Evolutionary conservation across 1,140 invertebrate genomes (phyloP).

Genomic region (Scaptomyza pallida): DNA sequence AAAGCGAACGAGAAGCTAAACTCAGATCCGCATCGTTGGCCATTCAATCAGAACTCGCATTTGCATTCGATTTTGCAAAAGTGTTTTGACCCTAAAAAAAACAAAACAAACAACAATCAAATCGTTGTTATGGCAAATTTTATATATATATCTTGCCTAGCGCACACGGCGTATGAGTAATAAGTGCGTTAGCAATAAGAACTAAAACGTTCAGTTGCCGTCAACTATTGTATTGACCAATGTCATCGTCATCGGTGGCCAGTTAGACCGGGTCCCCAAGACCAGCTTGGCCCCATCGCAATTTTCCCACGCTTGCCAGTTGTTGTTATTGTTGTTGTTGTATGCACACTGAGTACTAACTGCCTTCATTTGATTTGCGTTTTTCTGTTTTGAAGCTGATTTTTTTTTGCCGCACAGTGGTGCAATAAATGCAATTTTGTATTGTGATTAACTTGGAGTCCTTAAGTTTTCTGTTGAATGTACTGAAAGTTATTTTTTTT

Average conservation of each 20-base stretch:
- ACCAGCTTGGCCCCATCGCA: constrained; percentile 24
- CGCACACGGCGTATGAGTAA: constrained; percentile 68
- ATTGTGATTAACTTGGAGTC: too few species aligned
- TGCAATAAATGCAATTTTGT: constrained; percentile 24
- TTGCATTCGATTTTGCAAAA: constrained; percentile 48
- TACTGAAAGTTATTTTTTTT: too few species aligned
- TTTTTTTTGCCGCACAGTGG: constrained; percentile 52
- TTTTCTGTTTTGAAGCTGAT: constrained; percentile 40
- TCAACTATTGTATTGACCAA: constrained; percentile 5
- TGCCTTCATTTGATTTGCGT: constrained; percentile 55
- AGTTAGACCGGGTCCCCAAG: constrained; percentile 14
- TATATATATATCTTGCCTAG: constrained; percentile 14
- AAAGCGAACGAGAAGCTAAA: constrained; percentile 15
- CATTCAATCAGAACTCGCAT: constrained; percentile 46
- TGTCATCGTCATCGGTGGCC: constrained; percentile 38
- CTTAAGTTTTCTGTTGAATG: too few species aligned
- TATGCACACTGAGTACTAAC: constrained; percentile 69
- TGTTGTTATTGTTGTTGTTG: constrained; percentile 24
- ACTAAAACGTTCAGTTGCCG: constrained; percentile 21
- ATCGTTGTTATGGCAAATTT: not conserved
- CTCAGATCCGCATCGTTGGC: constrained; percentile 58
- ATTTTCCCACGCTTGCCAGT: constrained; percentile 69
- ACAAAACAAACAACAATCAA: constrained; percentile 9
- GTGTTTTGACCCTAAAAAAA: constrained; percentile 50
- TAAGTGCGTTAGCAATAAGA: constrained; percentile 51